Percentiles rank a stretch among this genome's conserved stretches.
Evolutionary conservation across 2,888 invertebrate species (phyloP).

Genomic region (Cancer borealis): DNA sequence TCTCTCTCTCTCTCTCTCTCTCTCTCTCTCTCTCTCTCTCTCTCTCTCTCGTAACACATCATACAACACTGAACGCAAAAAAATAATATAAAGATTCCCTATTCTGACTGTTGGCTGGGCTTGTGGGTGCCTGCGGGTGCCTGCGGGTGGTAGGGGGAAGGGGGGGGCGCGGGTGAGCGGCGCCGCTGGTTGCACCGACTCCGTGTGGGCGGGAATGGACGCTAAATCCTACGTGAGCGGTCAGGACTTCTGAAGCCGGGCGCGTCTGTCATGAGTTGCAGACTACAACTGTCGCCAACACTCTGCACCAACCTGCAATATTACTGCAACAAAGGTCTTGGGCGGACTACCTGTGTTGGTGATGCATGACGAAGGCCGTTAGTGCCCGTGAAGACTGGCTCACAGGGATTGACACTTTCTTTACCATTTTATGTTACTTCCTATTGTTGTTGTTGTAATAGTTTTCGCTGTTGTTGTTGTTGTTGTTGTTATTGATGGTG

Average conservation of each 20-base stretch:
- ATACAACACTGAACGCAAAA: not conserved
- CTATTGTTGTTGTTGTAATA: not conserved
- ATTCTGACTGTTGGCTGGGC: not conserved
- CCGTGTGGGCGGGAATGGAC: not conserved
- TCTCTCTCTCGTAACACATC: constrained; percentile 53
- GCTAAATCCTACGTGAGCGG: constrained; percentile 22
- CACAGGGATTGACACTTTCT: not conserved
- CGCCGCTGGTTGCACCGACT: constrained; percentile 36
- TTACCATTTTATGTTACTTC: not conserved
- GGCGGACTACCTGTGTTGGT: constrained; percentile 24
- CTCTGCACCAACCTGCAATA: constrained; percentile 46
- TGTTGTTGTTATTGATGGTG: not conserved
- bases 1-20: constrained; percentile 57
- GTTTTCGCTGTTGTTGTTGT: not conserved
- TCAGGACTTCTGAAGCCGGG: constrained; percentile 49
- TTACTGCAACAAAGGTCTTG: constrained; percentile 35
- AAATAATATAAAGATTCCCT: not conserved
- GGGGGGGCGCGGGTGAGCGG: not conserved
- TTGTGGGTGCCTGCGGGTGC: constrained; percentile 31
- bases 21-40: constrained; percentile 58
- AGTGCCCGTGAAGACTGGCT: constrained; percentile 3
- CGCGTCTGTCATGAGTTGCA: constrained; percentile 56
- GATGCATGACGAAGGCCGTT: constrained; percentile 8
- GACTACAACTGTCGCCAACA: constrained; percentile 63
- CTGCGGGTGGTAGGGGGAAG: not conserved